These are phyloP conservation scores for Phyllotreta cruciferae DNA, from an alignment of 2,888 invertebrate genomes.

Conservation along the genomic window DNA sequence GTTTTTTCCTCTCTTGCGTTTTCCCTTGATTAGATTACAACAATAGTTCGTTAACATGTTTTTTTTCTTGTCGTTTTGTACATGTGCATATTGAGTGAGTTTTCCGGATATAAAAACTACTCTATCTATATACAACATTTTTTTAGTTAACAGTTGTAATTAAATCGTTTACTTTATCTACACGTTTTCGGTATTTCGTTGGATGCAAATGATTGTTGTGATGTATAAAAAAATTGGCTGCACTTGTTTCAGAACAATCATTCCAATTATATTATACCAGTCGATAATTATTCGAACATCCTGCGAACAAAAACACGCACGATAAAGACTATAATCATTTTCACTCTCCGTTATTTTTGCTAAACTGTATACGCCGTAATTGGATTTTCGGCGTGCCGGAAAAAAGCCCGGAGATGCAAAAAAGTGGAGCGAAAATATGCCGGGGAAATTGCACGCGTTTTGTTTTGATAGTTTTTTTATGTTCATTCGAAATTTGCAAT, in stretches of 20 bases:
- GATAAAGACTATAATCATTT: conserved; percentile 28
- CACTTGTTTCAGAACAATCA: conserved; percentile 26
- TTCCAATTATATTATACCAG: conserved; percentile 23
- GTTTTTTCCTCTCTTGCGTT: conserved; percentile 7
- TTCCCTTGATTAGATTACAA: conserved; percentile 16
- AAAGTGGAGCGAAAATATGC: not conserved
- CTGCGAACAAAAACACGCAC: conserved; percentile 29
- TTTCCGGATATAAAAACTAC: no score
- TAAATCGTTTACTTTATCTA: no score
- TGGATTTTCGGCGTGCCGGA: conserved; percentile 22
- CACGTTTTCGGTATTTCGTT: not conserved
- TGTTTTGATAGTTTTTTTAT: no score
- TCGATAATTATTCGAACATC: conserved; percentile 26
- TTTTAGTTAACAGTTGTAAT: no score
- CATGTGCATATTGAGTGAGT: no score
- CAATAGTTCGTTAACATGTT: conserved; percentile 9
- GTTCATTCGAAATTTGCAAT: no score
- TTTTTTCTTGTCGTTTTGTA: no score
- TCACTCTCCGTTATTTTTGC: conserved; percentile 28
- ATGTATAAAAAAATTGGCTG: not conserved
- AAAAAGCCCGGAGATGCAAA: not conserved
- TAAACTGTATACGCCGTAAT: conserved; percentile 25
- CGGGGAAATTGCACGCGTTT: no score
- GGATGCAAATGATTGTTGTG: conserved; percentile 3
- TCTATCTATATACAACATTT: no score